A percentile compares a stretch with the other conserved stretches of the same genome.
These are phyloP conservation scores for Buphagus erythrorhynchus DNA, from an alignment of 2,797 vertebrate species.

Conservation along the genomic window DNA sequence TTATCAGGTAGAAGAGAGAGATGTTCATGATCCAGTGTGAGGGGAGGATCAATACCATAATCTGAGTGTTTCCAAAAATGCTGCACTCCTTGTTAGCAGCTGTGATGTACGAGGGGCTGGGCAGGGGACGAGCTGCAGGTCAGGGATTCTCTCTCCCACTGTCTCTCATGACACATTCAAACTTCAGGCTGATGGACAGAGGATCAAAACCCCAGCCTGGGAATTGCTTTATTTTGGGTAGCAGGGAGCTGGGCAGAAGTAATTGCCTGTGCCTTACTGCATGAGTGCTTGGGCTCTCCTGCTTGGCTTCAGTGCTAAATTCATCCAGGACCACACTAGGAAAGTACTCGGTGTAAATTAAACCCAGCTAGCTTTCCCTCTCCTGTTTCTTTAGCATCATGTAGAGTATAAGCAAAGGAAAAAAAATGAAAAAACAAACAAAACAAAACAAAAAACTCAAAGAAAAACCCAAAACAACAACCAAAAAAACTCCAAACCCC, in stretches of 20 bases:
- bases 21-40: neutral
- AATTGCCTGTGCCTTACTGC: neutral
- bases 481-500: neutral
- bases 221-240: neutral
- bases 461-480: neutral
- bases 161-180: neutral
- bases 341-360: neutral
- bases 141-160: neutral
- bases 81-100: neutral
- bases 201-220: neutral
- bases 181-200: neutral
- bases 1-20: neutral
- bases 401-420: neutral
- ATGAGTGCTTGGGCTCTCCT: neutral
- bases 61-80: slow-evolving; percentile 12
- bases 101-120: neutral
- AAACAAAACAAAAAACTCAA: neutral
- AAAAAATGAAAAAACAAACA: neutral
- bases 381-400: neutral
- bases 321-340: neutral
- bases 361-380: neutral
- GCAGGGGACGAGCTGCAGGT: neutral
- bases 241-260: neutral
- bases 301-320: neutral
- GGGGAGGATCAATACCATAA: slow-evolving; percentile 26